These are phyloP conservation scores for Heliconius erato DNA, from an alignment of 2,888 invertebrate genomes.

Conservation along the genomic window DNA sequence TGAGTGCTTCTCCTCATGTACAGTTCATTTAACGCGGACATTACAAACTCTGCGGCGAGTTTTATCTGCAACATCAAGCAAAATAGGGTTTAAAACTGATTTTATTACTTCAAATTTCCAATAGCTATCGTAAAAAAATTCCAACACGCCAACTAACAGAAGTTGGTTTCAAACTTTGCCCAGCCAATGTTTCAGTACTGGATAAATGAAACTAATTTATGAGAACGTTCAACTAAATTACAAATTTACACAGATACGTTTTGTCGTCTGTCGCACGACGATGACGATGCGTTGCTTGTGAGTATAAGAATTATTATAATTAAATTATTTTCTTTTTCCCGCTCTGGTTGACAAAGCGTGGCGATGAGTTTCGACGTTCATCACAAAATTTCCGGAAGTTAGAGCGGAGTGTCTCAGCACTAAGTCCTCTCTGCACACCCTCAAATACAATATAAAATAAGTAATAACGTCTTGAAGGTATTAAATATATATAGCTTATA, in stretches of 20 bases:
- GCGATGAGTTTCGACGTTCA: too few species aligned
- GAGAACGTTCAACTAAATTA: conserved; percentile 5
- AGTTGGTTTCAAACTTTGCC: conserved; percentile 2
- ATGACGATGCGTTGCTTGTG: too few species aligned
- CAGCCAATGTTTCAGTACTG: conserved; percentile 9
- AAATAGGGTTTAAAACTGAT: conserved; percentile 31
- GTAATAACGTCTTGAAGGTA: neutral
- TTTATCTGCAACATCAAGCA: conserved; percentile 30
- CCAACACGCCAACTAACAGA: neutral
- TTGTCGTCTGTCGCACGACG: too few species aligned
- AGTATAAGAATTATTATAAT: too few species aligned
- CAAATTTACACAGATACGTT: neutral
- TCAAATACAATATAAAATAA: too few species aligned
- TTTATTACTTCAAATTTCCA: conserved; percentile 24
- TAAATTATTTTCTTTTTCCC: too few species aligned
- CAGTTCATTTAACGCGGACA: conserved; percentile 36
- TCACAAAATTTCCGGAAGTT: too few species aligned
- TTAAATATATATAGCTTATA: conserved; percentile 16
- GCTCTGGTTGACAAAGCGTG: too few species aligned
- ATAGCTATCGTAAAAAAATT: conserved; percentile 27
- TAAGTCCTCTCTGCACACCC: too few species aligned
- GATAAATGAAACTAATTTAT: conserved; percentile 19
- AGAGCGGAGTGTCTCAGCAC: too few species aligned
- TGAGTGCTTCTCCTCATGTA: conserved; percentile 33
- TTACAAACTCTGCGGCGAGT: conserved; percentile 29